Conservation (phyloP, 2,888 invertebrate genomes). For the Ethmia dodecea region DNA sequence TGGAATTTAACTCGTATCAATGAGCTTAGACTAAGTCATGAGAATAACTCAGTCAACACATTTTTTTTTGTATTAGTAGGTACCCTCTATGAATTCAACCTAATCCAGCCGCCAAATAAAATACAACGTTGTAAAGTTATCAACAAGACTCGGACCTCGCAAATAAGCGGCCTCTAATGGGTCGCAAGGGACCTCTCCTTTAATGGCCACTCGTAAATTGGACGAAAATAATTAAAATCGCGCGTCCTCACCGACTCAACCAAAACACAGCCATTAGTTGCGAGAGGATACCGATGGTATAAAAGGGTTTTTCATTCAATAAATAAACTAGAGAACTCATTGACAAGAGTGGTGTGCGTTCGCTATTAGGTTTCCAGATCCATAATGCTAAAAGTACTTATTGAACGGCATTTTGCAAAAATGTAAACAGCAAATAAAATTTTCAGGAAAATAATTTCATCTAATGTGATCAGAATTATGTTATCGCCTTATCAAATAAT, state of each 20-base stretch:
- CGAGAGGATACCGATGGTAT: slow-evolving; percentile 48
- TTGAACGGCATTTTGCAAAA: too few relatives aligned
- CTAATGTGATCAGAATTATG: too few relatives aligned
- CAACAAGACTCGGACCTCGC: slow-evolving; percentile 64
- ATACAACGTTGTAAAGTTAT: slow-evolving; percentile 67
- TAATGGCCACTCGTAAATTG: slow-evolving; percentile 76
- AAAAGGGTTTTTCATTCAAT: slow-evolving; percentile 67
- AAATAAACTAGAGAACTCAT: slow-evolving; percentile 55
- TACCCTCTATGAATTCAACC: too few relatives aligned
- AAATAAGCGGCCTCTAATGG: slow-evolving; percentile 59
- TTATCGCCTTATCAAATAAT: too few relatives aligned
- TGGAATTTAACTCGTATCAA: too few relatives aligned
- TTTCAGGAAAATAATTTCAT: too few relatives aligned
- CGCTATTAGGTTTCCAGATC: too few relatives aligned
- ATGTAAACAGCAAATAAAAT: too few relatives aligned
- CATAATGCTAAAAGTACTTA: too few relatives aligned
- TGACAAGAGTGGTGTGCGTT: slow-evolving; percentile 19
- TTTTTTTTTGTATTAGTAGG: too few relatives aligned
- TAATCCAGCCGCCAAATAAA: slow-evolving; percentile 59
- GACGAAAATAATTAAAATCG: slow-evolving; percentile 77
- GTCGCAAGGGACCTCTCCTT: slow-evolving; percentile 64
- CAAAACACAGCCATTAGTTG: slow-evolving; percentile 69
- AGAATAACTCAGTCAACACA: too few relatives aligned
- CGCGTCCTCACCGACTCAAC: slow-evolving; percentile 54
- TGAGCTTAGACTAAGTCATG: too few relatives aligned